Base-by-base conservation (phyloP, 1,140 invertebrate genomes). In the Paralvinella palmiformis region DNA sequence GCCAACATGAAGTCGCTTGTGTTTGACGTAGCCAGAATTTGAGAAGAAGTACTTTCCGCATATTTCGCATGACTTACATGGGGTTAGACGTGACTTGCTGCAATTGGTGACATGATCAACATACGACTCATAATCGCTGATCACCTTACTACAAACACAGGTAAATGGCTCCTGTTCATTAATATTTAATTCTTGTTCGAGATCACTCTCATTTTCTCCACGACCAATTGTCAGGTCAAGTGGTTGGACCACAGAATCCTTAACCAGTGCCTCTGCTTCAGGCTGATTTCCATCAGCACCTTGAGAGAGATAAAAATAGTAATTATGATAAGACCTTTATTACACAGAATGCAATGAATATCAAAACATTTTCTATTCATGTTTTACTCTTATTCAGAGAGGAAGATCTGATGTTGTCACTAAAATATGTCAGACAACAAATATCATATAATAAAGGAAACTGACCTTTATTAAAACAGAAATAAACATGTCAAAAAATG, bases 21-120 rank as follows among this genome's bases (percentile, higher is more conserved):
- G 64, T 27, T 66, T 66, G 20, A 60, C 6, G 45, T 62, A 66
- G 0, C 64, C 64, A 6, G 64, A 66, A 37, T 35, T 61, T 13
- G 64, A 66, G 24, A 62, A 66, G 33, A 66, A 56, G 35, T 31
- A 62, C 53, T 66, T 66, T 17, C 64, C 64, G 29, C 64, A 66
- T 4, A 44, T 57, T 31, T 66, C 64, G 27, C 64, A 66, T 22
- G 59, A 61, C 41, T 66, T 66, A 48, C 56, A 57, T 6, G 64
- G 59, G 3, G 59, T 62, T 41, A 55, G 45, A 29, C 62, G 62
- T n/a, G 52, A 48, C 36, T 62, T 61, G 22, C 31, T 55, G 17
- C 59, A 66, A 35, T 15, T 20, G 17, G 33, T 48, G 31, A 41
- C 22, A 35, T 66, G 64, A 1, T 58, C 24, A 29, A 59, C 33